These are phyloP conservation scores for Pachypanchax playfairii DNA, from an alignment of 2,113 vertebrate genomes.

Conservation along the genomic window DNA sequence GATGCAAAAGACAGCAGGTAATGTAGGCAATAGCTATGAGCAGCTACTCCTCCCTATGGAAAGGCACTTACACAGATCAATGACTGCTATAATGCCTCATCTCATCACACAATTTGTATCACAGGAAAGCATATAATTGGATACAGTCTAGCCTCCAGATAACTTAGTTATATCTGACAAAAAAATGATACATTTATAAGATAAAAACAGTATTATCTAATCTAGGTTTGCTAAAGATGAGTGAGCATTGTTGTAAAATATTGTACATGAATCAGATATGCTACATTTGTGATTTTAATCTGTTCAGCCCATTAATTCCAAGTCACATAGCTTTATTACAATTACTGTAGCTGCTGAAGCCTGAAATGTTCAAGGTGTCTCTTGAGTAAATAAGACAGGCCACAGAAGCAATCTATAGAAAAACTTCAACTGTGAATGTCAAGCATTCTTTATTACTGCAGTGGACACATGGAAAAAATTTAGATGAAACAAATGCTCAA, in stretches of 20 bases:
- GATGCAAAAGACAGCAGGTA: constrained; percentile 61
- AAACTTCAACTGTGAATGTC: neutral
- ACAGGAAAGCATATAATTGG: constrained; percentile 45
- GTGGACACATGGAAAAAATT: neutral
- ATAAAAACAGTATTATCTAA: neutral
- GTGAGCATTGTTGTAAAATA: neutral
- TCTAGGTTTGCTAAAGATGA: neutral
- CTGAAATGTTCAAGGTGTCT: neutral
- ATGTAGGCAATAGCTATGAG: constrained; percentile 51
- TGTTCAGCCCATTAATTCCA: neutral
- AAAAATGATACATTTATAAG: neutral
- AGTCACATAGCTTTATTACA: neutral
- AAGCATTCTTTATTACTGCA: neutral
- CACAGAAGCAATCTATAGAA: neutral
- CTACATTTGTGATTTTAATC: neutral
- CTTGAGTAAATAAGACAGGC: neutral
- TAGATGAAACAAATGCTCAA: constrained; percentile 7
- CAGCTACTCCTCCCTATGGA: constrained; percentile 64
- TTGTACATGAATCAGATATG: neutral
- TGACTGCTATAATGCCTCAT: constrained; percentile 56
- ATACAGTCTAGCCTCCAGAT: constrained; percentile 25
- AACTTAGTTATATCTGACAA: constrained; percentile 5
- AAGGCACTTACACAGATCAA: constrained; percentile 79
- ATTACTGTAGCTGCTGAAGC: neutral
- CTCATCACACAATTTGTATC: constrained; percentile 49